Evolutionary conservation across 2,797 vertebrate species (phyloP).

Genomic region (Typhlichthys eigenmanni): DNA sequence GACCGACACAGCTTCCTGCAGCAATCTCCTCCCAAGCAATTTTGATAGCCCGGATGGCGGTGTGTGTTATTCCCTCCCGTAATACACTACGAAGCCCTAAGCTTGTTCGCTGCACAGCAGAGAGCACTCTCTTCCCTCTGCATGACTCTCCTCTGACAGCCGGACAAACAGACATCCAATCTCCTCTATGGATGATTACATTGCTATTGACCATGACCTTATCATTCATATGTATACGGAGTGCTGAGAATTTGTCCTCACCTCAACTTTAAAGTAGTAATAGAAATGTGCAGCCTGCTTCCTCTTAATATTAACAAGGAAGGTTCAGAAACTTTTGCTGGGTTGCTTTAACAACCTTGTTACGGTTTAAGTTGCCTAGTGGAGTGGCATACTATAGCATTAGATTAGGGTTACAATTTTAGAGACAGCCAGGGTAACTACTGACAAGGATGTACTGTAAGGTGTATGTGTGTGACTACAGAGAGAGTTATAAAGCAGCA

Average conservation of each 20-base stretch:
- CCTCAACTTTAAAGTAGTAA: slow-evolving; percentile 13
- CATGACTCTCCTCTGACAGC: slow-evolving; percentile 60
- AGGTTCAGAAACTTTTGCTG: neutral
- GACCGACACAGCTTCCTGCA: slow-evolving; percentile 68
- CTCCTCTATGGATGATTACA: slow-evolving; percentile 65
- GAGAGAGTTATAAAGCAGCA: too few species aligned
- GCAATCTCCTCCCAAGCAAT: slow-evolving; percentile 75
- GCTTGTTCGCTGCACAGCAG: slow-evolving; percentile 66
- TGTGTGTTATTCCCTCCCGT: slow-evolving; percentile 67
- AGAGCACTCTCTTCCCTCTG: slow-evolving; percentile 54
- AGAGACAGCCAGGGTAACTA: too few species aligned
- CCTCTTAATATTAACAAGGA: slow-evolving; percentile 26
- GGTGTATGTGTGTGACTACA: too few species aligned
- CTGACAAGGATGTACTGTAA: too few species aligned
- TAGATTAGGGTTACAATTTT: too few species aligned
- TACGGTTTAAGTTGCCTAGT: slow-evolving; percentile 1
- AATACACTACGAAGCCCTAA: slow-evolving; percentile 61
- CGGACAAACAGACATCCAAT: slow-evolving; percentile 67
- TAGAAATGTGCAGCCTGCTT: slow-evolving; percentile 14
- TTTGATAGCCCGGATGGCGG: slow-evolving; percentile 65
- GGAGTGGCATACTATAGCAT: neutral
- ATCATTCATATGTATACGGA: slow-evolving; percentile 58
- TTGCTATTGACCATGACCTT: slow-evolving; percentile 63
- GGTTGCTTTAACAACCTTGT: slow-evolving; percentile 2
- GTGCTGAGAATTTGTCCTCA: slow-evolving; percentile 30